These are phyloP conservation scores for Drymodes brunneopygia DNA, from an alignment of 2,113 vertebrate species.

Conservation along the genomic window DNA sequence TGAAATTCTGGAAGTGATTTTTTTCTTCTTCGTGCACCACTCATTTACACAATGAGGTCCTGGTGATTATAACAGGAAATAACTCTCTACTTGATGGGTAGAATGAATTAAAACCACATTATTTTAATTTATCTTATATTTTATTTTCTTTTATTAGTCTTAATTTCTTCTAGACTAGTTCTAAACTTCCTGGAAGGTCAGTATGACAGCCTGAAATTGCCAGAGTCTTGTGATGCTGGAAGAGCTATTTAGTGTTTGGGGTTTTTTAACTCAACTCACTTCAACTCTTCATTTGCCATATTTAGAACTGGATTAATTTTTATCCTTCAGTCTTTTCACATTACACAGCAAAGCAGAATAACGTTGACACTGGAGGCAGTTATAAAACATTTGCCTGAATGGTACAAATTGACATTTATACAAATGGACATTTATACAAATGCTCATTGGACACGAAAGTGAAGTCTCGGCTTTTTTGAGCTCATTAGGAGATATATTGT, in stretches of 20 bases:
- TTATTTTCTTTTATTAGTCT: background rate
- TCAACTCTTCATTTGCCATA: background rate
- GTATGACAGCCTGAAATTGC: background rate
- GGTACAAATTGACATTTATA: background rate
- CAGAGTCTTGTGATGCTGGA: background rate
- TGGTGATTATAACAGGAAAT: background rate
- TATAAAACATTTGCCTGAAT: constrained; percentile 5
- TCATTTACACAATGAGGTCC: background rate
- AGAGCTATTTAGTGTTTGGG: background rate
- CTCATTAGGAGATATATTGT: background rate
- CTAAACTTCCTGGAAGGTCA: background rate
- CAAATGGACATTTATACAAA: background rate
- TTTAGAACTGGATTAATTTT: constrained; percentile 19
- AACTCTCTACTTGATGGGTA: background rate
- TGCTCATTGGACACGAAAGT: background rate
- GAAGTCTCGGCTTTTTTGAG: background rate
- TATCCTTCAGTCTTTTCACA: background rate
- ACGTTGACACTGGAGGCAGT: background rate
- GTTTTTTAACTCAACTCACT: background rate
- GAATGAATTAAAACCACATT: background rate
- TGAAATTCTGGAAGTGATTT: background rate
- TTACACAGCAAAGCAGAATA: background rate
- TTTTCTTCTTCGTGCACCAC: background rate
- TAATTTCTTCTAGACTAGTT: background rate
- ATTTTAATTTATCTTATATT: background rate